Evolutionary conservation across 1,140 invertebrate species (phyloP).

Genomic region (Danaus plexippus): DNA sequence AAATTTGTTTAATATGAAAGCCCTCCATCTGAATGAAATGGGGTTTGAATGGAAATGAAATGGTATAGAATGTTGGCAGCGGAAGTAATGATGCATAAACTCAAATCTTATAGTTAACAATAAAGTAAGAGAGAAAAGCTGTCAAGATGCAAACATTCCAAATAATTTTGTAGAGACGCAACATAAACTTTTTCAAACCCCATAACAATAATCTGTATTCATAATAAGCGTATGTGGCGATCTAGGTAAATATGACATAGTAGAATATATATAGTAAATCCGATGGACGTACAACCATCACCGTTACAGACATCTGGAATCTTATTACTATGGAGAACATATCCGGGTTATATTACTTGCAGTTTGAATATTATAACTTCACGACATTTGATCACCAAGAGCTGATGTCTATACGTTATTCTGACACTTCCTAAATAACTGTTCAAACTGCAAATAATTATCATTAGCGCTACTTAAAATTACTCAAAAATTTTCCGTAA

Average conservation of each 20-base stretch:
- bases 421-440: slow-evolving; percentile 1
- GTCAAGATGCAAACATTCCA: slow-evolving; percentile 72
- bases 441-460: slow-evolving; percentile 36
- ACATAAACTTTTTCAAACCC: slow-evolving; percentile 69
- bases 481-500: slow-evolving; percentile 7
- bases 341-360: slow-evolving; percentile 22
- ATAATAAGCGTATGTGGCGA: slow-evolving; percentile 34
- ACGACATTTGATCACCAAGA: not conserved
- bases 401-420: not conserved
- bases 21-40: slow-evolving; percentile 66
- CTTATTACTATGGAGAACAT: slow-evolving; percentile 15
- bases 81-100: slow-evolving; percentile 55
- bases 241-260: slow-evolving; percentile 30
- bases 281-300: slow-evolving; percentile 48
- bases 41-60: slow-evolving; percentile 66
- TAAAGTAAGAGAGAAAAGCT: slow-evolving; percentile 61
- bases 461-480: slow-evolving; percentile 14
- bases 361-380: slow-evolving; percentile 27
- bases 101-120: slow-evolving; percentile 41
- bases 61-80: slow-evolving; percentile 40
- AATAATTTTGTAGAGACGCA: slow-evolving; percentile 50
- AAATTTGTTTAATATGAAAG: slow-evolving; percentile 43
- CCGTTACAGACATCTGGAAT: slow-evolving; percentile 27
- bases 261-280: slow-evolving; percentile 29
- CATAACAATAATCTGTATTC: slow-evolving; percentile 56